Evolutionary conservation across 2,888 invertebrate genomes (phyloP).

Genomic region (Ochropleura leucogaster): DNA sequence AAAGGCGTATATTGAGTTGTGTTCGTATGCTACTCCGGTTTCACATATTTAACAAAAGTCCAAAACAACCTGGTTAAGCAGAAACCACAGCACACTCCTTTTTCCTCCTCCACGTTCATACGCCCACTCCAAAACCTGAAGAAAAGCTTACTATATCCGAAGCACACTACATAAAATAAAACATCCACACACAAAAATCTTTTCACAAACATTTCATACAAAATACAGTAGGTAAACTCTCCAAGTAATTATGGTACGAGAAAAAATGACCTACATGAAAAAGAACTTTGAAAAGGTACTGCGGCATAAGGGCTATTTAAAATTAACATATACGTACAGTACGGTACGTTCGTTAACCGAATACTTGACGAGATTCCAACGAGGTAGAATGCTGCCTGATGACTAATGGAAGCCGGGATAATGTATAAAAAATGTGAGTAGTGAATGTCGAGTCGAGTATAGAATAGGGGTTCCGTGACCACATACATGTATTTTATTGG

Average conservation of each 20-base stretch:
- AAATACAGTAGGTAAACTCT: constrained; percentile 10
- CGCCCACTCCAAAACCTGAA: no score
- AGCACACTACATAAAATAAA: neutral
- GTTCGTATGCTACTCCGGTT: no score
- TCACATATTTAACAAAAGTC: no score
- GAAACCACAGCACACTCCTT: no score
- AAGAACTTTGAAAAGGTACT: constrained; percentile 40
- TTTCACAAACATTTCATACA: constrained; percentile 16
- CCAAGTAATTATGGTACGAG: constrained; percentile 23
- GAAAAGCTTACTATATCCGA: no score
- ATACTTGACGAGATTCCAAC: constrained; percentile 55
- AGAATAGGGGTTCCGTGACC: constrained; percentile 21
- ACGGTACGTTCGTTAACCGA: constrained; percentile 52
- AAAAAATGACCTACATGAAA: constrained; percentile 36
- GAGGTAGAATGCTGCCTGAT: constrained; percentile 49
- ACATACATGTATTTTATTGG: neutral
- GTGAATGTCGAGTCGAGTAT: neutral
- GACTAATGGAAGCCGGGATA: constrained; percentile 44
- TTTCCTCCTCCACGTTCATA: no score
- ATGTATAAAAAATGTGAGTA: constrained; percentile 32
- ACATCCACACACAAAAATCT: neutral
- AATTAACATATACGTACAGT: constrained; percentile 57
- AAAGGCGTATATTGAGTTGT: no score
- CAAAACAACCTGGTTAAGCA: no score
- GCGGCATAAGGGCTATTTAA: constrained; percentile 40